Conservation (phyloP, 2,113 vertebrate genomes). For the Parus major region DNA sequence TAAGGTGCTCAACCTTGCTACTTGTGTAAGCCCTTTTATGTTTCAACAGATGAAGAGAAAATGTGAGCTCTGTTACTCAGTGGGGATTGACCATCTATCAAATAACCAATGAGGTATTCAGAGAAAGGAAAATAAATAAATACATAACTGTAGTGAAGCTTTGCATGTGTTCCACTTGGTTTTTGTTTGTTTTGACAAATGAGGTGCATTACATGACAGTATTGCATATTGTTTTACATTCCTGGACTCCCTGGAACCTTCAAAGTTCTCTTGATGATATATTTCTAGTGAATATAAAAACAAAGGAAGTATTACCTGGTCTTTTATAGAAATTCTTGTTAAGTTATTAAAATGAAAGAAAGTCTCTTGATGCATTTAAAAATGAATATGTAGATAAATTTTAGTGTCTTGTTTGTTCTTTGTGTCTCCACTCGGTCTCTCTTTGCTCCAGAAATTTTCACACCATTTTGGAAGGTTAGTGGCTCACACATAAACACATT, state of each 20-base stretch:
- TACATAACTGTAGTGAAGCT: not conserved
- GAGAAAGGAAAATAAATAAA: not conserved
- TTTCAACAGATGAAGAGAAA: not conserved
- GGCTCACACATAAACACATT: not conserved
- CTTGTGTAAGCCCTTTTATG: not conserved
- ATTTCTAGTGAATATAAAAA: not conserved
- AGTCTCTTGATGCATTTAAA: not conserved
- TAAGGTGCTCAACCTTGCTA: not conserved
- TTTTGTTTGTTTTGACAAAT: not conserved
- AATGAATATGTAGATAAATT: not conserved
- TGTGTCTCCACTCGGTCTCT: not conserved
- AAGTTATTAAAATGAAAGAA: not conserved
- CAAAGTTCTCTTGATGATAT: not conserved
- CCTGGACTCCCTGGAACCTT: not conserved
- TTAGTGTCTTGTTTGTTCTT: not conserved
- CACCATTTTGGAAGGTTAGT: not conserved
- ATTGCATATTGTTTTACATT: not conserved
- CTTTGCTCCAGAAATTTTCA: not conserved
- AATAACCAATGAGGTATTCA: not conserved
- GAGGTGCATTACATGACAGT: not conserved
- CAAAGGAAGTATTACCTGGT: not conserved
- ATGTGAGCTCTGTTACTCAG: not conserved
- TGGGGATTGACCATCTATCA: not conserved
- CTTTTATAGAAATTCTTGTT: not conserved
- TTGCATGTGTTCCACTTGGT: not conserved